These are phyloP conservation scores for Pseudochirops corinnae DNA, from an alignment of 2,797 vertebrate species.

Conservation along the genomic window DNA sequence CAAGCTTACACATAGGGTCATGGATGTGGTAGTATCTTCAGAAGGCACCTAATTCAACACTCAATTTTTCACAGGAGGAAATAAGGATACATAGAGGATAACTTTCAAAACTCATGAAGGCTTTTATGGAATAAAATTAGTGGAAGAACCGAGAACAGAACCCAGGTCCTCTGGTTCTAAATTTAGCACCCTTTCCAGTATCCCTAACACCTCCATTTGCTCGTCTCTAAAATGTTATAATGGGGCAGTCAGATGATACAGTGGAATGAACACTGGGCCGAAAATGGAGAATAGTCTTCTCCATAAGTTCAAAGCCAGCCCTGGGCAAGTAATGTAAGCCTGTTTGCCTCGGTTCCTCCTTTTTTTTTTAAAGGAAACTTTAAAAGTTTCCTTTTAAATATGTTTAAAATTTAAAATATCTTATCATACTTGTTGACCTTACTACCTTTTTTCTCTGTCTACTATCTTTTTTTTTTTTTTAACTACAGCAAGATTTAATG, in stretches of 20 bases:
- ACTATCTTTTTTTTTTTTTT: not conserved
- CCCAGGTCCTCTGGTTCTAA: not conserved
- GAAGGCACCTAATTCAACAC: not conserved
- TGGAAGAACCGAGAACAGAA: not conserved
- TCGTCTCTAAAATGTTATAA: not conserved
- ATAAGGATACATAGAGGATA: accelerated
- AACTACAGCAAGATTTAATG: not conserved
- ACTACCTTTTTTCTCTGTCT: not conserved
- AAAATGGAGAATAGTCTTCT: not conserved
- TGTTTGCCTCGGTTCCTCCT: no score
- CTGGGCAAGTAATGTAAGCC: no score
- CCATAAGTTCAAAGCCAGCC: no score
- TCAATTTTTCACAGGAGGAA: not conserved
- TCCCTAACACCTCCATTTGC: not conserved
- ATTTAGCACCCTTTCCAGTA: not conserved
- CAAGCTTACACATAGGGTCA: not conserved
- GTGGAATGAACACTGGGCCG: not conserved
- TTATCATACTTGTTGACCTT: not conserved
- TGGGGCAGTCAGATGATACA: not conserved
- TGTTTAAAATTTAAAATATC: not conserved
- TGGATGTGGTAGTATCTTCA: not conserved
- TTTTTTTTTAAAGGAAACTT: no score
- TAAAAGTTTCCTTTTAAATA: no score
- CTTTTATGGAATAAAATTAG: not conserved
- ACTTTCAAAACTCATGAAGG: not conserved